A percentile compares a stretch with the other conserved stretches of the same genome.
Conservation (phyloP, 2,113 vertebrate species). For the Tenrec ecaudatus region DNA sequence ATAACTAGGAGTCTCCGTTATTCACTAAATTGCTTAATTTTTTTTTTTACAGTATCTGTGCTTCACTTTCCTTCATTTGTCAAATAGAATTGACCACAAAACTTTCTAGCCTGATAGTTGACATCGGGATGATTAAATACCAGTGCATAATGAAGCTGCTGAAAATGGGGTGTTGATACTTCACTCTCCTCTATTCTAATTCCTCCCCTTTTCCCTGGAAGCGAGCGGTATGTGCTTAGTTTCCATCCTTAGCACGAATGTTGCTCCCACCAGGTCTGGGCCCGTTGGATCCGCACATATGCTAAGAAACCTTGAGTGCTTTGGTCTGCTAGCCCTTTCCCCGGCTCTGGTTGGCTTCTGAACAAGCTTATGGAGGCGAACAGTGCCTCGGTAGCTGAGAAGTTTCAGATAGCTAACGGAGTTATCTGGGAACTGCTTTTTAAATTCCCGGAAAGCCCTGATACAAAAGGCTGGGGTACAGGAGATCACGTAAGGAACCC, state of each 20-base stretch:
- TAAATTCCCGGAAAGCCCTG: slow-evolving; percentile 14
- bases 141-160: not conserved
- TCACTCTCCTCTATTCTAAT: not conserved
- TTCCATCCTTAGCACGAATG: not conserved
- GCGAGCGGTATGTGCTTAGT: not conserved
- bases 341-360: not conserved
- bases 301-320: slow-evolving; percentile 3
- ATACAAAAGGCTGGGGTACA: not conserved
- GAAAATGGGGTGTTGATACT: not conserved
- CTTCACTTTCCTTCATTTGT: not conserved
- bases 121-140: not conserved
- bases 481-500: not conserved
- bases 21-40: not conserved
- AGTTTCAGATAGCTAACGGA: slow-evolving; percentile 15
- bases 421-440: not conserved
- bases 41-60: not conserved
- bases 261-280: not conserved
- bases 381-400: not conserved
- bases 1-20: not conserved
- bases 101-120: not conserved
- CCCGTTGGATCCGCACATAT: not conserved
- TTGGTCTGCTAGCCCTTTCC: slow-evolving; percentile 10
- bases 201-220: not conserved
- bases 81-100: not conserved
- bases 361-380: not conserved